Evolutionary conservation across 2,888 invertebrate genomes (phyloP), one percentile per base, ranked within the genome.

Genomic region (Eulithis prunata): DNA sequence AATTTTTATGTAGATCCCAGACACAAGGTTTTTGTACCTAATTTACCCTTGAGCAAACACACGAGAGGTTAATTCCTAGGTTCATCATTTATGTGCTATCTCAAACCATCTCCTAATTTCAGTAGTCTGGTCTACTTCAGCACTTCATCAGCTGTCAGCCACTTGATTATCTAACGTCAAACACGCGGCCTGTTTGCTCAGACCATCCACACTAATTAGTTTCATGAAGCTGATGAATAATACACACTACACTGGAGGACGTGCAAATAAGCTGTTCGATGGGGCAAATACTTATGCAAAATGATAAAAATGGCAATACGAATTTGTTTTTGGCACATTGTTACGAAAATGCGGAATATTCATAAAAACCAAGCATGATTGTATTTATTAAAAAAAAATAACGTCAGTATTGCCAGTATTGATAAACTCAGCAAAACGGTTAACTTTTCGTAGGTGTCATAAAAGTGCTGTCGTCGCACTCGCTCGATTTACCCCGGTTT

Each of bases 401-500:
- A 45, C n/a, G 45, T 12, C 41, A 41, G 59, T 36, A 45, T 56
- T 64, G 41, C 60, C 53, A 47, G 46, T 28, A n/a, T 38, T 59
- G 38, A 53, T 61, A 56, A 65, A 52, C 46, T 57, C 11, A 5
- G 12, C 45, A 55, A 51, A 46, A 52, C 52, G 51, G 59, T 45
- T 41, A 55, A 53, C 60, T 61, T 61, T 38, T 47, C 47, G 43
- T 41, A 57, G 57, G 61, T 65, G 65, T 53, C 57, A 59, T 61
- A 57, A 65, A 65, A 52, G 61, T 61, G 60, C 58, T 66, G 66
- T 64, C 55, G 28, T 49, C 41, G 55, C 55, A 54, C 8, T 46
- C 58, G 63, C 66, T 66, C 61, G 66, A 59, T 69, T 66, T 69
- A 64, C 64, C 64, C 64, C 58, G 64, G 57, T 69, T 66, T 65